Percentiles rank a stretch among this genome's conserved stretches.
Conservation (phyloP, 2,113 vertebrate species). For the Plecturocebus donacophilus region DNA sequence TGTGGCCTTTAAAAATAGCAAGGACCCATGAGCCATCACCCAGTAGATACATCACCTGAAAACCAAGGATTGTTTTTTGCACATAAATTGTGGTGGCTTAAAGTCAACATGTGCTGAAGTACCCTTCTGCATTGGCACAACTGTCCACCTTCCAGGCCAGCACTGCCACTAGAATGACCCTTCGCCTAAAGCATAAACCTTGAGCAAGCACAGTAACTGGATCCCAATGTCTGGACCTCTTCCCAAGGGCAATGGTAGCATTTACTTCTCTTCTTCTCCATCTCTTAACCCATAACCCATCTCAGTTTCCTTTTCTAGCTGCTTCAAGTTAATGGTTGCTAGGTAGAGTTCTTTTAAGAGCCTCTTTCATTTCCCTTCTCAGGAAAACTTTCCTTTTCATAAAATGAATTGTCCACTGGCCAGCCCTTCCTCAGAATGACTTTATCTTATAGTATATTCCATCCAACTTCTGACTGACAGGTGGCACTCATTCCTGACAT, state of each 20-base stretch:
- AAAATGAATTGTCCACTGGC: background rate
- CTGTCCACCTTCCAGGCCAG: background rate
- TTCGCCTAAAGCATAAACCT: background rate
- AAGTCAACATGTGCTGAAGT: background rate
- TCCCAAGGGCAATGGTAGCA: background rate
- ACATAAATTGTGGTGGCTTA: background rate
- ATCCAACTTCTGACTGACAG: background rate
- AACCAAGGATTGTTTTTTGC: background rate
- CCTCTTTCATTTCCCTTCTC: background rate
- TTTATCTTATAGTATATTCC: background rate
- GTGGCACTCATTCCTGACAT: background rate
- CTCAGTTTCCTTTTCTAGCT: background rate
- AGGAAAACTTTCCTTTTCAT: background rate
- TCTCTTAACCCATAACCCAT: background rate
- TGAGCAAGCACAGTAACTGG: background rate
- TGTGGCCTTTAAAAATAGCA: background rate
- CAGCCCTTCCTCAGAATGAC: background rate
- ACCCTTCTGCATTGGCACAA: background rate
- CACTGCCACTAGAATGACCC: background rate
- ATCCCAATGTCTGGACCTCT: background rate
- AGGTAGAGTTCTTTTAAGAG: background rate
- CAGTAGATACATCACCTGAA: background rate
- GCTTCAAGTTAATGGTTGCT: background rate
- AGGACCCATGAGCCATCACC: background rate
- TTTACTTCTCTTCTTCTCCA: background rate